These are phyloP conservation scores for Dyspetes luteomarginatus DNA, from an alignment of 2,888 invertebrate species.

Conservation along the genomic window DNA sequence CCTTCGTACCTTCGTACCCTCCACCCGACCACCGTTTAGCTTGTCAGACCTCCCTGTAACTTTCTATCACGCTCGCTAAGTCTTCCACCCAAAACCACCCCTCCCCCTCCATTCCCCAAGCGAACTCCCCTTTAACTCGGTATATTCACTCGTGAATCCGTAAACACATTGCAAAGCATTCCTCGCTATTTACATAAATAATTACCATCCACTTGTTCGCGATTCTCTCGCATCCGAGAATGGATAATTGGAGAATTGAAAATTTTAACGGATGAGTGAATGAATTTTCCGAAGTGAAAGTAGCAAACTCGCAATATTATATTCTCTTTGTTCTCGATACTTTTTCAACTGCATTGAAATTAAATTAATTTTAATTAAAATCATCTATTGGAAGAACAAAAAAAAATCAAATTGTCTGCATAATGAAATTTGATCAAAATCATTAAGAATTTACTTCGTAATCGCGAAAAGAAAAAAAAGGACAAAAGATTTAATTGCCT, in stretches of 20 bases:
- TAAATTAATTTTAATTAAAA: too few species aligned
- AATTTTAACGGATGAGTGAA: not conserved
- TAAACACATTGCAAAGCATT: slow-evolving; percentile 50
- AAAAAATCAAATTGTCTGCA: too few species aligned
- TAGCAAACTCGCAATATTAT: too few species aligned
- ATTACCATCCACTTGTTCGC: slow-evolving; percentile 39
- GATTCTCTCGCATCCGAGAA: not conserved
- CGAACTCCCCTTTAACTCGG: slow-evolving; percentile 35
- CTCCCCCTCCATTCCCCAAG: not conserved
- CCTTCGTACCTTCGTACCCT: not conserved
- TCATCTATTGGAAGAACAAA: too few species aligned
- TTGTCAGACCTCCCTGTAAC: slow-evolving; percentile 36
- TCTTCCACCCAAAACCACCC: slow-evolving; percentile 22
- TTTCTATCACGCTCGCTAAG: slow-evolving; percentile 26
- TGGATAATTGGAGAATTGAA: slow-evolving; percentile 48
- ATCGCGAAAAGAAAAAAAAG: too few species aligned
- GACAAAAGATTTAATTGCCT: too few species aligned
- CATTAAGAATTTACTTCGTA: too few species aligned
- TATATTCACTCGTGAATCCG: slow-evolving; percentile 54
- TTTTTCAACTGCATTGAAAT: too few species aligned
- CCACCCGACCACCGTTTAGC: slow-evolving; percentile 51
- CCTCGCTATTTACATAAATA: slow-evolving; percentile 48
- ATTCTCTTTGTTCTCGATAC: too few species aligned
- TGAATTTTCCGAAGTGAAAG: not conserved
- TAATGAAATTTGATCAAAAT: too few species aligned